Conservation (phyloP, 2,888 invertebrate genomes). For the Drosophila eohydei region DNA sequence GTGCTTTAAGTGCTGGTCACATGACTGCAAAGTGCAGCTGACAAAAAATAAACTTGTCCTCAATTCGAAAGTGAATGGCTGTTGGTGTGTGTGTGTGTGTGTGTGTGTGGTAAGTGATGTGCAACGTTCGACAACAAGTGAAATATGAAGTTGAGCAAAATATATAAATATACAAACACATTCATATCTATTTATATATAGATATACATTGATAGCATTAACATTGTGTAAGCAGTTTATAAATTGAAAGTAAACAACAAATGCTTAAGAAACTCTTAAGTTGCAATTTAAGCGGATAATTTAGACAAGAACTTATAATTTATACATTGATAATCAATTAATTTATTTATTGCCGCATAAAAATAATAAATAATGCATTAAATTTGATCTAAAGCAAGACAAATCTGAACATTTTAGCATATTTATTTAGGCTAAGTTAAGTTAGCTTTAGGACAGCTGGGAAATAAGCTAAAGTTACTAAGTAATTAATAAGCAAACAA, state of each 20-base stretch:
- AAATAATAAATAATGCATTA: too few relatives aligned
- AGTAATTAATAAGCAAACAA: background rate
- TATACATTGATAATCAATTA: too few relatives aligned
- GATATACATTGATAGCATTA: slow-evolving; percentile 5
- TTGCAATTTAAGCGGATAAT: background rate
- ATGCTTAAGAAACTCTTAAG: background rate
- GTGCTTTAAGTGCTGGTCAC: slow-evolving; percentile 65
- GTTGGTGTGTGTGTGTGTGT: background rate
- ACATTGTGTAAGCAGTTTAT: slow-evolving; percentile 28
- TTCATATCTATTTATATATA: background rate
- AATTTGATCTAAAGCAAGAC: too few relatives aligned
- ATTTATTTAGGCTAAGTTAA: background rate
- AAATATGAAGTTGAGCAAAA: slow-evolving; percentile 16
- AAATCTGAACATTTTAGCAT: too few relatives aligned
- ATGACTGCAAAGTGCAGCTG: slow-evolving; percentile 54
- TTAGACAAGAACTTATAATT: background rate
- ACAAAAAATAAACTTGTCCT: slow-evolving; percentile 63
- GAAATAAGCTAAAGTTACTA: background rate
- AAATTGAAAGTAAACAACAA: slow-evolving; percentile 10
- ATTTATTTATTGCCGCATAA: too few relatives aligned
- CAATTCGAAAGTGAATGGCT: slow-evolving; percentile 29
- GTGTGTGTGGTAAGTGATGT: slow-evolving; percentile 48
- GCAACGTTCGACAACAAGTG: slow-evolving; percentile 24
- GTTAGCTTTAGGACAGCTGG: background rate
- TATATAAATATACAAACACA: background rate